Conservation (phyloP, 2,888 invertebrate genomes). For the Drosophila mulleri region DNA sequence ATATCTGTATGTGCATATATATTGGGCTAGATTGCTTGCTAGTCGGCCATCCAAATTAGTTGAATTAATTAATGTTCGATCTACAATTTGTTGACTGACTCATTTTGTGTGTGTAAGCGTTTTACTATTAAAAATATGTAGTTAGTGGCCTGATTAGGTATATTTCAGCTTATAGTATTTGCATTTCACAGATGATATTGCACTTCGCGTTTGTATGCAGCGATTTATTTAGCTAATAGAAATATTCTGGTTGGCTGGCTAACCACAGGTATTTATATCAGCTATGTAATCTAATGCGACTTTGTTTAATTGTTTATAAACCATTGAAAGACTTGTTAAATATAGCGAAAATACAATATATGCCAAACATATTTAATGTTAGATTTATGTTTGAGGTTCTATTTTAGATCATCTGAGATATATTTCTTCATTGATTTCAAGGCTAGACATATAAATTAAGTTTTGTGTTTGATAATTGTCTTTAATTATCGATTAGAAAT, state of each 20-base stretch:
- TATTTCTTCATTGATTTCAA: too few species aligned
- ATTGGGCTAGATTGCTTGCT: neutral
- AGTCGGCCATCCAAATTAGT: neutral
- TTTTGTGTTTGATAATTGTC: too few species aligned
- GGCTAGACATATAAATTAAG: too few species aligned
- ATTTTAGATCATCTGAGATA: too few species aligned
- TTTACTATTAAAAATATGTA: neutral
- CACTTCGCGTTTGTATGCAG: neutral
- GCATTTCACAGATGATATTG: constrained; percentile 9
- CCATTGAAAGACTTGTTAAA: neutral
- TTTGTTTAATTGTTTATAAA: neutral
- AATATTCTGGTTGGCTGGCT: neutral
- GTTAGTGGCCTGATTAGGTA: constrained; percentile 6
- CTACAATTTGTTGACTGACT: neutral
- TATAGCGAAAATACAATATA: neutral
- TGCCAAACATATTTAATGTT: neutral
- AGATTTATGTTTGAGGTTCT: too few species aligned
- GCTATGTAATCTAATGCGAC: constrained; percentile 5
- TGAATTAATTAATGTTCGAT: neutral
- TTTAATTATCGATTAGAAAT: too few species aligned
- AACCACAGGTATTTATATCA: neutral
- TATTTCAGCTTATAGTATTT: neutral
- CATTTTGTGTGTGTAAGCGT: neutral
- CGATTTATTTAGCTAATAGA: neutral
- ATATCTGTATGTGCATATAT: neutral